Evolutionary conservation across 2,113 vertebrate species (phyloP), one percentile per base, ranked within the genome.

Genomic region (Rutilus rutilus): DNA sequence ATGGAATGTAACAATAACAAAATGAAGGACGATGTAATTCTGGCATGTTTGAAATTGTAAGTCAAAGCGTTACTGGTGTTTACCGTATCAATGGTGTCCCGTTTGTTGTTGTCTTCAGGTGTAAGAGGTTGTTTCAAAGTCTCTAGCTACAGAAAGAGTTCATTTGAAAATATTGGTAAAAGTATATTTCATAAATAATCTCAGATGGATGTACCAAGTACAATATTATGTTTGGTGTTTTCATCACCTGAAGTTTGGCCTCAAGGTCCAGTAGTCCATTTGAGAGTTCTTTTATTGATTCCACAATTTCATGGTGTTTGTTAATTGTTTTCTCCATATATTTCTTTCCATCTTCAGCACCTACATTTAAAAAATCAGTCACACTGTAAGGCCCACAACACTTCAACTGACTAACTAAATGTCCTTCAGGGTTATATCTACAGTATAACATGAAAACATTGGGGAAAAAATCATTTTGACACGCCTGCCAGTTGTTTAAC

Each of bases 321-420:
- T 90, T 89, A 64, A 94, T 50, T 1, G 90, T 96, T 94, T 96
- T 97, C 92, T 98, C 95, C 14, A 95, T 90, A 86, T 95, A 96
- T 88, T 96, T 95, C 79, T 90, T 94, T 25, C 97, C 97, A 91
- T 98, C 97, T 90, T 97, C 96, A 80, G 86, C 81, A 87, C 98
- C 97, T 99, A 65, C 15, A 71, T 45, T 57, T 27, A 8, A 64
- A 76, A 50, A 6, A 75, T 7, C 6, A 36, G 64, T 33, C n/a
- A 54, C n/a, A 30, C 4, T 77, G 5, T 7, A 19, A 39, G 52
- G 52, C 6, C 30, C n/a, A 57, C 19, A 59, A n/a, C 30, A n/a
- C n/a, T 21, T 36, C 30, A 10, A 19, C 19, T 71, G 12, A 3
- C 23, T 60, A n/a, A 62, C 19, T 62, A 25, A 62, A 62, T 25